Percentiles rank a stretch among this genome's conserved stretches.
phyloP scores from a whole-genome alignment of 2,797 vertebrate genomes.

The Orientallactaga sibirica region DNA sequence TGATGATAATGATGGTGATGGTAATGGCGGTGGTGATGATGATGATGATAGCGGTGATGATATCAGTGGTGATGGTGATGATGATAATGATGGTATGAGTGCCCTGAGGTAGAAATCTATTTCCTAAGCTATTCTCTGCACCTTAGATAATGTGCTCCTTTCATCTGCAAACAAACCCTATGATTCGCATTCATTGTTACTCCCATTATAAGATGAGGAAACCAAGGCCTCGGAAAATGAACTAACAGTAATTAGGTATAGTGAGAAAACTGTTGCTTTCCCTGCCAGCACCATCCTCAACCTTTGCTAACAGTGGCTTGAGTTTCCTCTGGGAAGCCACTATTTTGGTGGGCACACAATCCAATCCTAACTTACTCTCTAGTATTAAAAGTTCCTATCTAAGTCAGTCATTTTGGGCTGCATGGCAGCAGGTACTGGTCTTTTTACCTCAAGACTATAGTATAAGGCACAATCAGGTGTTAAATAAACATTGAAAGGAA shows the following conservation, averaged over 20 bases:
- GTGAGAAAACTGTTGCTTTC: neutral
- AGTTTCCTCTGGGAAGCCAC: neutral
- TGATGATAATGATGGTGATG: too few species aligned
- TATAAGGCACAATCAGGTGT: neutral
- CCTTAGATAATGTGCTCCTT: neutral
- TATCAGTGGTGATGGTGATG: neutral
- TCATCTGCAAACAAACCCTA: neutral
- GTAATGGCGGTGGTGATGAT: too few species aligned
- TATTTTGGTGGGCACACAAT: neutral
- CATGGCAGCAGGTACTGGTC: neutral
- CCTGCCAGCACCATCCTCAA: neutral
- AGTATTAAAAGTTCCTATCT: neutral
- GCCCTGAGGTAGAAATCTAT: neutral
- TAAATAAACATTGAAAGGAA: neutral
- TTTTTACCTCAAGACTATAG: neutral
- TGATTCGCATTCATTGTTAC: neutral
- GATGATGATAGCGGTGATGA: too few species aligned
- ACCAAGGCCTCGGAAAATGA: neutral
- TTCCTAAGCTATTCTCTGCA: neutral
- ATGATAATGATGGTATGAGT: neutral
- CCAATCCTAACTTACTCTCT: neutral
- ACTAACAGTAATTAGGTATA: neutral
- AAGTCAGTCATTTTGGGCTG: neutral
- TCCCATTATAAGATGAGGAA: constrained; percentile 29
- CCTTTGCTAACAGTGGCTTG: neutral